These are phyloP conservation scores for Trilocha varians DNA, from an alignment of 2,888 invertebrate genomes.

Conservation along the genomic window DNA sequence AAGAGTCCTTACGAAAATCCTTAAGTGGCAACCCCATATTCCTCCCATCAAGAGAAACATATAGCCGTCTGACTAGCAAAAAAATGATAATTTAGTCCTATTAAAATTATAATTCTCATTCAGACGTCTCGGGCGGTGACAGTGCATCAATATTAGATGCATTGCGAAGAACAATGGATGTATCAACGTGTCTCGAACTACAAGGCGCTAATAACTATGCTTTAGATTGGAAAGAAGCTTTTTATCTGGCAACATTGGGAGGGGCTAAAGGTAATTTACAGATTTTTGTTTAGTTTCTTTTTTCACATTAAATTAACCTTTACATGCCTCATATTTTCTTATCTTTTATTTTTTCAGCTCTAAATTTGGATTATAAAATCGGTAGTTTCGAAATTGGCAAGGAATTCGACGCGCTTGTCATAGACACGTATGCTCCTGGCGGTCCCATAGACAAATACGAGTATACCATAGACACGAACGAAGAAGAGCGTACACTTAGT, in stretches of 20 bases:
- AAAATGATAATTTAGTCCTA: background rate
- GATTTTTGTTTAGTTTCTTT: background rate
- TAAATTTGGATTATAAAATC: slow-evolving; percentile 79
- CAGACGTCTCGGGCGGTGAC: slow-evolving; percentile 90
- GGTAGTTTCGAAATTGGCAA: slow-evolving; percentile 88
- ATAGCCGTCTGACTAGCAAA: no score
- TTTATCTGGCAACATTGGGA: slow-evolving; percentile 89
- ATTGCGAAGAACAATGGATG: slow-evolving; percentile 81
- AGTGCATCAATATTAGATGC: slow-evolving; percentile 83
- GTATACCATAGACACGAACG: slow-evolving; percentile 18
- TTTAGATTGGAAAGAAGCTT: slow-evolving; percentile 81
- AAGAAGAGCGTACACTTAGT: slow-evolving; percentile 66
- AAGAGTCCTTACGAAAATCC: no score
- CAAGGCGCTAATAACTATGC: slow-evolving; percentile 48
- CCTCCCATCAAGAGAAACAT: no score
- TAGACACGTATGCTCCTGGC: slow-evolving; percentile 74
- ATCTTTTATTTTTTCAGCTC: slow-evolving; percentile 65
- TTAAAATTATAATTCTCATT: background rate
- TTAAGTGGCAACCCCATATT: no score
- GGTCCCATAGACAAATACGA: slow-evolving; percentile 68
- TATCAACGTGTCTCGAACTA: slow-evolving; percentile 78
- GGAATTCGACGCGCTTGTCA: slow-evolving; percentile 88
- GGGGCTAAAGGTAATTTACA: slow-evolving; percentile 80
- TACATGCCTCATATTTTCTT: no score
- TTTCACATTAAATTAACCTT: no score